Evolutionary conservation across 2,888 invertebrate species (phyloP).

Genomic region (Dione vanillae): DNA sequence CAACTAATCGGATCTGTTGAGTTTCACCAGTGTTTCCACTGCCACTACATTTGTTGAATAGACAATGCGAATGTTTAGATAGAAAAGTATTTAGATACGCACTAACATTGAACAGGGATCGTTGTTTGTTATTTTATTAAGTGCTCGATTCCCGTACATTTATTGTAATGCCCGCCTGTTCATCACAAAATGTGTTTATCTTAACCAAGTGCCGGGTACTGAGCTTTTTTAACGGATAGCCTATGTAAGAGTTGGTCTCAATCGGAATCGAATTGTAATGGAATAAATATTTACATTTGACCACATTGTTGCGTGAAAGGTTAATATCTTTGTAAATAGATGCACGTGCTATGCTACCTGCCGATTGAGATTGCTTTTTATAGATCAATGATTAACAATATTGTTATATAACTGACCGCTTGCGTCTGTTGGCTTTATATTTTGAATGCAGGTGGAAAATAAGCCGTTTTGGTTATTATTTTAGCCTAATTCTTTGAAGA

Average conservation of each 20-base stretch:
- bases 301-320: slow-evolving; percentile 74
- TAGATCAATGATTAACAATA: slow-evolving; percentile 39
- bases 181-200: slow-evolving; percentile 72
- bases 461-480: background rate
- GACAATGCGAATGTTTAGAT: slow-evolving; percentile 77
- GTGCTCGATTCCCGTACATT: slow-evolving; percentile 72
- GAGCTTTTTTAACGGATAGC: slow-evolving; percentile 40
- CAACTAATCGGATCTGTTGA: slow-evolving; percentile 5
- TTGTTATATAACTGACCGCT: slow-evolving; percentile 9
- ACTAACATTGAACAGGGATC: slow-evolving; percentile 68
- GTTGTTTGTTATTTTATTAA: slow-evolving; percentile 78
- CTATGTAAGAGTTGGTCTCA: slow-evolving; percentile 20
- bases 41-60: slow-evolving; percentile 58
- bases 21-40: slow-evolving; percentile 15
- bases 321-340: slow-evolving; percentile 75
- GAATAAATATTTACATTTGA: slow-evolving; percentile 75
- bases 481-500: background rate
- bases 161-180: slow-evolving; percentile 72
- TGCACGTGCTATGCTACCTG: slow-evolving; percentile 53
- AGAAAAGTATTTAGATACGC: slow-evolving; percentile 70
- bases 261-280: slow-evolving; percentile 61
- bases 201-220: slow-evolving; percentile 58
- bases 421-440: slow-evolving; percentile 1
- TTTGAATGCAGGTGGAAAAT: background rate
- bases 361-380: slow-evolving; percentile 62